phyloP scores from a whole-genome alignment of 2,888 invertebrate genomes.

The Rhingia campestris region DNA sequence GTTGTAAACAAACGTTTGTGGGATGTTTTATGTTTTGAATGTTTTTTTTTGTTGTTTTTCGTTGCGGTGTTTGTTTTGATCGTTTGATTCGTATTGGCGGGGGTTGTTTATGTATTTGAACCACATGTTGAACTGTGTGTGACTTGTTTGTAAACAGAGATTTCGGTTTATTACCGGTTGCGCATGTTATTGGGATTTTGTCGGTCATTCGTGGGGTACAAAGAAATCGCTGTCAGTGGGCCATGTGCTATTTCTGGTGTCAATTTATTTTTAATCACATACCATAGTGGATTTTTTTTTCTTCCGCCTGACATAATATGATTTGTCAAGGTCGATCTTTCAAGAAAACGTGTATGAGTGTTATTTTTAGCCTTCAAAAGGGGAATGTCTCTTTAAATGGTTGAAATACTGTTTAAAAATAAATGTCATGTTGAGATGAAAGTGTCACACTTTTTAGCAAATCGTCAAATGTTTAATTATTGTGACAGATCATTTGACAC shows the following conservation, averaged over 20 bases:
- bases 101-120: neutral
- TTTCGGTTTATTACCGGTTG: slow-evolving; percentile 39
- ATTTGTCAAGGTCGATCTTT: slow-evolving; percentile 17
- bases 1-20: slow-evolving; percentile 15
- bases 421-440: slow-evolving; percentile 1
- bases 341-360: neutral
- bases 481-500: neutral
- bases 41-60: slow-evolving; percentile 17
- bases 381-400: neutral
- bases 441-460: neutral
- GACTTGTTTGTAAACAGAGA: slow-evolving; percentile 56
- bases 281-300: neutral
- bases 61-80: slow-evolving; percentile 48
- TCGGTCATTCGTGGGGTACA: slow-evolving; percentile 15
- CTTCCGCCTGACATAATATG: slow-evolving; percentile 2
- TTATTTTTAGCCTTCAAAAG: slow-evolving; percentile 11
- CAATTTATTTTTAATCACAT: slow-evolving; percentile 29
- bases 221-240: slow-evolving; percentile 1
- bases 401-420: slow-evolving; percentile 3
- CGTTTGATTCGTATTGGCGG: slow-evolving; percentile 6
- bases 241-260: slow-evolving; percentile 22
- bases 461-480: slow-evolving; percentile 11
- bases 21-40: slow-evolving; percentile 32
- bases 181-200: slow-evolving; percentile 27
- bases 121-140: neutral